These are phyloP conservation scores for Cyanoramphus novaezelandiae DNA, from an alignment of 2,113 vertebrate genomes.

Conservation along the genomic window DNA sequence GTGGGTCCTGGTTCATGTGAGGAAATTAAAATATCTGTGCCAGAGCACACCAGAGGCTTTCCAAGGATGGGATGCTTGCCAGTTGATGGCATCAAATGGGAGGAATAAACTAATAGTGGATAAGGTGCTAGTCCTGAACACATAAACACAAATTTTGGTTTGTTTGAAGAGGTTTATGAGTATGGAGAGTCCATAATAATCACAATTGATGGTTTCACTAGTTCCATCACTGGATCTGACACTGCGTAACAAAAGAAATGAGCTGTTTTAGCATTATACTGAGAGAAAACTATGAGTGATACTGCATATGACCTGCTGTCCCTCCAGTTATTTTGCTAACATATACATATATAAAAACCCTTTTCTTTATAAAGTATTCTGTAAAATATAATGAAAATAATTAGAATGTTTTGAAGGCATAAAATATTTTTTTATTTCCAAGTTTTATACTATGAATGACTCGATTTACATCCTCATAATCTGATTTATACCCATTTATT, in stretches of 20 bases:
- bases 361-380: background rate
- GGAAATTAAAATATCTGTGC: background rate
- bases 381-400: background rate
- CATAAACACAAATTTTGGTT: background rate
- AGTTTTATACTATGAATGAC: background rate
- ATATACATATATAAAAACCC: background rate
- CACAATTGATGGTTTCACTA: background rate
- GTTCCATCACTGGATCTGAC: background rate
- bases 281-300: background rate
- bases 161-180: background rate
- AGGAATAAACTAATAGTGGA: background rate
- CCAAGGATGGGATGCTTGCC: background rate
- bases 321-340: background rate
- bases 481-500: constrained; percentile 35
- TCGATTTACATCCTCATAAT: background rate
- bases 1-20: background rate
- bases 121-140: background rate
- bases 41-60: background rate
- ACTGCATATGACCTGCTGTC: background rate
- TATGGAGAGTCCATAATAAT: too few species aligned
- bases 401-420: background rate
- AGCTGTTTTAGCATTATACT: background rate
- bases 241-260: background rate
- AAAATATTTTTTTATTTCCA: background rate
- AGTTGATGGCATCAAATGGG: background rate